A percentile compares a stretch with the other conserved stretches of the same genome.
Conservation (phyloP, 2,113 vertebrate genomes). For the Cathartes aura region DNA sequence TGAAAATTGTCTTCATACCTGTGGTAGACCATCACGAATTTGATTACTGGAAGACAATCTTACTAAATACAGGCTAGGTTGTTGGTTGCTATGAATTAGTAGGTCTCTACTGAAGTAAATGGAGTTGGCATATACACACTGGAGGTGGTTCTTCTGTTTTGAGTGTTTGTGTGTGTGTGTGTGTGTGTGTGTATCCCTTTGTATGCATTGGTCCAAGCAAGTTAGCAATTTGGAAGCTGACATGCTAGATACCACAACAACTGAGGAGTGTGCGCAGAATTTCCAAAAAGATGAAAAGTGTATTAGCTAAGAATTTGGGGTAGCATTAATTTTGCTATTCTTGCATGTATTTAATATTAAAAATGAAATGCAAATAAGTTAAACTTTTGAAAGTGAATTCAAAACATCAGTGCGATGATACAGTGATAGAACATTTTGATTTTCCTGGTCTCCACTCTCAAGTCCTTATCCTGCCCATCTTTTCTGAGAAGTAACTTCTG, state of each 20-base stretch:
- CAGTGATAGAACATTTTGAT: neutral
- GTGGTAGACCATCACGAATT: neutral
- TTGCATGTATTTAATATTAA: neutral
- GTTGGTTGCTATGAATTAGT: neutral
- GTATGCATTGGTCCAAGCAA: neutral
- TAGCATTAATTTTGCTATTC: neutral
- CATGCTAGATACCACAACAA: accelerated
- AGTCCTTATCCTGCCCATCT: neutral
- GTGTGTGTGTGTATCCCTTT: neutral
- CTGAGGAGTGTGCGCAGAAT: neutral
- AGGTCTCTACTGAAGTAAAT: neutral
- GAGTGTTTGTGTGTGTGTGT: neutral
- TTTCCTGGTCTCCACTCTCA: neutral
- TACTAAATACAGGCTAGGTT: neutral
- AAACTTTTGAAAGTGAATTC: neutral
- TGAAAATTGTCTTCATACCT: neutral
- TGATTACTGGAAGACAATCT: neutral
- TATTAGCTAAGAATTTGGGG: neutral
- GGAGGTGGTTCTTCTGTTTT: neutral
- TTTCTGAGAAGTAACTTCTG: neutral
- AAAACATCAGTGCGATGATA: neutral
- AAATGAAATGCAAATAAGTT: neutral
- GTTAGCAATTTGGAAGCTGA: neutral
- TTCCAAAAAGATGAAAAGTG: neutral
- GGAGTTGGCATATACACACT: neutral